These are phyloP conservation scores for Alentia gelatinosa DNA, from an alignment of 2,888 invertebrate species.

Conservation along the genomic window DNA sequence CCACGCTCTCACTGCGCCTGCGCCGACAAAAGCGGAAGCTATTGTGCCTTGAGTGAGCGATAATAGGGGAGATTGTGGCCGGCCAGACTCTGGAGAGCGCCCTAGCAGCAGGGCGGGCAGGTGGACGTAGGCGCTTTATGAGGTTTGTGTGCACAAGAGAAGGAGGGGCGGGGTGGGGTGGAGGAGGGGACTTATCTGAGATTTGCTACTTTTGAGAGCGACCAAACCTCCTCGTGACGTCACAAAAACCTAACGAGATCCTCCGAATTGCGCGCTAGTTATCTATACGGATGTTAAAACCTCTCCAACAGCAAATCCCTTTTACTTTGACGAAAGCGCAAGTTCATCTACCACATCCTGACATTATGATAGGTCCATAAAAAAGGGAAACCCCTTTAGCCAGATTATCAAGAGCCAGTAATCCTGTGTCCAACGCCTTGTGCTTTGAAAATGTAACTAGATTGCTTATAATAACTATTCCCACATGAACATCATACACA, in stretches of 20 bases:
- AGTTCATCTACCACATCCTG: neutral
- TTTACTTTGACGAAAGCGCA: no score
- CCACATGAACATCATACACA: neutral
- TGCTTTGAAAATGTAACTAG: neutral
- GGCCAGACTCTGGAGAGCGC: constrained; percentile 1
- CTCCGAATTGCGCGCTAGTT: neutral
- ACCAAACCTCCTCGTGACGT: no score
- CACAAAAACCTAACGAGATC: neutral
- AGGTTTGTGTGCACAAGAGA: neutral
- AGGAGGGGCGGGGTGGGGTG: neutral
- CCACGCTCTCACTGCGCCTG: constrained; percentile 8
- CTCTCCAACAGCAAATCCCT: neutral
- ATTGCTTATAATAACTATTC: neutral
- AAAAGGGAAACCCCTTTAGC: neutral
- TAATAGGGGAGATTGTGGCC: constrained; percentile 31
- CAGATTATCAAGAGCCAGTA: neutral
- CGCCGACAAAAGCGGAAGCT: constrained; percentile 32
- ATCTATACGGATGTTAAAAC: neutral
- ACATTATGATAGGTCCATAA: neutral
- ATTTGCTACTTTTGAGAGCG: no score
- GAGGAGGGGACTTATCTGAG: neutral
- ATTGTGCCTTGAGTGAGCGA: constrained; percentile 26
- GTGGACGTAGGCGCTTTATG: constrained; percentile 4
- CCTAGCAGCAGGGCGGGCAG: neutral
- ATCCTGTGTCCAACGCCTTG: neutral